Conservation (phyloP, 2,888 invertebrate genomes). For the Pecten maximus region DNA sequence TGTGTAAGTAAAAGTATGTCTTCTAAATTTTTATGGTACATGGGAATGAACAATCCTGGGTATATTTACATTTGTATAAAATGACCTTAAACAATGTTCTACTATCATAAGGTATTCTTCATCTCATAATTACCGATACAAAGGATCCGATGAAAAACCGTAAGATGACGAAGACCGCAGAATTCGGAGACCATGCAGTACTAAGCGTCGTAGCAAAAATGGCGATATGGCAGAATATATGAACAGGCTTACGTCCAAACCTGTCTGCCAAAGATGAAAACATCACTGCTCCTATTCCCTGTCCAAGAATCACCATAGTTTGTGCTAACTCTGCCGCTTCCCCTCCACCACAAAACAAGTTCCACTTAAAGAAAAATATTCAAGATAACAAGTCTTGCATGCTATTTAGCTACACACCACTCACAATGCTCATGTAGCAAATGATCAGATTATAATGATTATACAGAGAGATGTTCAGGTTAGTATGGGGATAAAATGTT, state of each 20-base stretch:
- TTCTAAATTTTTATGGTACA: too few relatives aligned
- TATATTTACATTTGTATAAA: too few relatives aligned
- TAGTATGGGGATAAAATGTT: too few relatives aligned
- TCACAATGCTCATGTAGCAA: too few relatives aligned
- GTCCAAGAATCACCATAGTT: slow-evolving; percentile 72
- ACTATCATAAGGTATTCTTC: too few relatives aligned
- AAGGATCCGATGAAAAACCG: slow-evolving; percentile 60
- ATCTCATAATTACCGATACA: slow-evolving; percentile 53
- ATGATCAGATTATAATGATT: too few relatives aligned
- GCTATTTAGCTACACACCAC: too few relatives aligned
- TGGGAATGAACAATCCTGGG: too few relatives aligned
- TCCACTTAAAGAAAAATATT: slow-evolving; percentile 63
- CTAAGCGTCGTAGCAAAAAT: slow-evolving; percentile 53
- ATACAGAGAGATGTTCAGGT: too few relatives aligned
- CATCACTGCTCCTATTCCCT: slow-evolving; percentile 73
- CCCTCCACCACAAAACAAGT: slow-evolving; percentile 72
- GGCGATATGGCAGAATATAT: slow-evolving; percentile 57
- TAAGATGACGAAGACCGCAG: slow-evolving; percentile 56
- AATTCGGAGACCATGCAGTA: slow-evolving; percentile 57
- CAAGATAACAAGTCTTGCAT: too few relatives aligned
- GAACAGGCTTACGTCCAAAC: slow-evolving; percentile 61
- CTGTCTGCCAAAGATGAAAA: slow-evolving; percentile 72
- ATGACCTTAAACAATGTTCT: too few relatives aligned
- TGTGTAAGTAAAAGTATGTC: too few relatives aligned
- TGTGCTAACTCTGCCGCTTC: slow-evolving; percentile 72